Evolutionary conservation across 2,888 invertebrate species (phyloP), one percentile per base, ranked within the genome.

Genomic region (Ametastegia equiseti): DNA sequence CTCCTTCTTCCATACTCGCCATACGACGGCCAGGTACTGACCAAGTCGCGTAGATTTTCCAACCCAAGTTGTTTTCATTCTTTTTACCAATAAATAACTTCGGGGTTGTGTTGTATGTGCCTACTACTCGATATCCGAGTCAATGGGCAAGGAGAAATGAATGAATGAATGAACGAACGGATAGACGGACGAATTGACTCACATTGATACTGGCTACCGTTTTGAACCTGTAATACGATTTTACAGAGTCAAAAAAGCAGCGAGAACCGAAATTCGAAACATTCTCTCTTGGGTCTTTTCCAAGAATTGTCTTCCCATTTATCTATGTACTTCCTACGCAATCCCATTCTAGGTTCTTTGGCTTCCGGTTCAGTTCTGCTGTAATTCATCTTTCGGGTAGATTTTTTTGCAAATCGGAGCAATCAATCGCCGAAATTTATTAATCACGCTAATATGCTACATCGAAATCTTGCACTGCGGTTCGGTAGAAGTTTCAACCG

Each of bases 11-110:
- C 15, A 54, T 19, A 13, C 54, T 15, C 33, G 54, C 23, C 75
- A 30, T 30, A 9, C 36, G 47, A 27, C 63, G 15, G n/a, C 36
- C 47, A 71, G 71, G 47, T 47, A 71, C 71, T 71, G 45, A 27
- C 71, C 71, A 71, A 50, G 23, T 11, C 54, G 33, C 54, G 75
- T 75, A 27, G 50, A 75, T 75, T 75, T 75, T 75, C 75, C 57
- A 19, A 75, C 27, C 71, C 47, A 33, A 54, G 54, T 75, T 57
- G 54, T 75, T 75, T 75, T 75, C 33, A 50, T 75, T 75, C 50
- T 75, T 54, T 75, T 54, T 6, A 36, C 75, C 75, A 75, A 75
- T 75, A 75, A 75, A 75, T 75, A 75, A 54, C 75, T 23, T 33
- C 54, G 47, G 23, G 75, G 19, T 54, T 57, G 36, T 19, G 54